Evolutionary conservation across 2,888 invertebrate species (phyloP).

Genomic region (Papilio gigon): DNA sequence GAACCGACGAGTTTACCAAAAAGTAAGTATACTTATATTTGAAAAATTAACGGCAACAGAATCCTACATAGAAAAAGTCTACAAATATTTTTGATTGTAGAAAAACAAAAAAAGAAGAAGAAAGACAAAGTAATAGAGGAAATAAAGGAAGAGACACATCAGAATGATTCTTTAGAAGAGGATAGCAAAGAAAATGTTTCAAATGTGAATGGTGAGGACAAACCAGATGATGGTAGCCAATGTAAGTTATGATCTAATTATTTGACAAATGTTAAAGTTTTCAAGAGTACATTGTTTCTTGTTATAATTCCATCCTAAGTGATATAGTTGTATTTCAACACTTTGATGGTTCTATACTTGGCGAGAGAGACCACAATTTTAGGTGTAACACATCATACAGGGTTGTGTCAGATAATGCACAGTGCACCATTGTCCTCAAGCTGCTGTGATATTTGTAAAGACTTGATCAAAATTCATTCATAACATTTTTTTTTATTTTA

Average conservation of each 20-base stretch:
- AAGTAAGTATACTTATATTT: constrained; percentile 27
- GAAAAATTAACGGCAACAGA: neutral
- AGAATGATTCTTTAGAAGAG: neutral
- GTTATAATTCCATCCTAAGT: too few species aligned
- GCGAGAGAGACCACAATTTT: too few species aligned
- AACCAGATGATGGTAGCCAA: constrained; percentile 57
- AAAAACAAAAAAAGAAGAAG: constrained; percentile 38
- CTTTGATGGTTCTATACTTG: too few species aligned
- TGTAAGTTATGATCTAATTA: constrained; percentile 55
- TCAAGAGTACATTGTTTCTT: too few species aligned
- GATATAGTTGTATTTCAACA: too few species aligned
- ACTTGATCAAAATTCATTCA: neutral
- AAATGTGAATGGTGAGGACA: constrained; percentile 51
- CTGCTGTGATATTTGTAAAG: too few species aligned
- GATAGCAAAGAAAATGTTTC: constrained; percentile 21
- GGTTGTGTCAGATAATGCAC: too few species aligned
- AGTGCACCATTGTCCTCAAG: too few species aligned
- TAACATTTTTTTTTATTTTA: constrained; percentile 56
- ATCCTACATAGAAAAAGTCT: neutral
- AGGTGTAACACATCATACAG: too few species aligned
- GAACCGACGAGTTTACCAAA: constrained; percentile 19
- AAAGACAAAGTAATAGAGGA: constrained; percentile 44
- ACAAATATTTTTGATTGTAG: constrained; percentile 12
- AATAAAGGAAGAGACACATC: constrained; percentile 31
- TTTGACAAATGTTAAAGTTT: too few species aligned